Base-by-base conservation (phyloP, 53 echinoderm and acorn worm species). In the Holothuria scabra region DNA sequence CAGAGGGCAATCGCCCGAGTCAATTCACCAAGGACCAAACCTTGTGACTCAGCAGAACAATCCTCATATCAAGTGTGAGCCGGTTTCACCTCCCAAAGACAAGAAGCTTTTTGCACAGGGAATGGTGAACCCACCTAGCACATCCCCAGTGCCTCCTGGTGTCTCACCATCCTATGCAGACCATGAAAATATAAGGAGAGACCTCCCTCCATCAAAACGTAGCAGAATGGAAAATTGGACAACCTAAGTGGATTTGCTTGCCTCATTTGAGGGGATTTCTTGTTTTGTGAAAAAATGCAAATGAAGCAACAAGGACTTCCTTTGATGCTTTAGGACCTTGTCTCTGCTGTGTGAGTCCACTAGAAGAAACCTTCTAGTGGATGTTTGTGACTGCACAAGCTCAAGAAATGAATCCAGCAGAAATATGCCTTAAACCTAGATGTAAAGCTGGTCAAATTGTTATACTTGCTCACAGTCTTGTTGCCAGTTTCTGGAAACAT, bases 71-170 rank as follows among this genome's bases (percentile, higher is more conserved):
- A 96, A 96, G 84, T 96, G 96, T 82, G 96, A 96, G 79, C 96
- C 96, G 55, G 89, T 96, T 66, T 96, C 96, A 56, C 96, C 96
- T 16, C 96, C 96, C 28, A 93, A 93, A 76, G 96, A 96, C 66
- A 87, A 87, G 62, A 93, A 91, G 79, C 89, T 91, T 84, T 83
- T 91, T 68, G 57, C 76, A 49, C 85, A 87, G 56, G 83, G 83
- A 33, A 58, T 83, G 76, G 59, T 76, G 34, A 76, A 66, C 32
- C 91, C 85, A 58, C 91, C 81, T 34, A 93, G 87, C 46, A 86
- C 88, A 37, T 88, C 93, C 14, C 93, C 93, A 12, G 90, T 90
- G 67, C 89, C 79, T 37, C 86, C 76, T 48, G 84, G 86, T 56
- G 88, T 92, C 69, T 84, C 91, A 28, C 93, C 92, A 30, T 81